Conservation (phyloP, 1,140 invertebrate species). For the Diachasma alloeum region DNA sequence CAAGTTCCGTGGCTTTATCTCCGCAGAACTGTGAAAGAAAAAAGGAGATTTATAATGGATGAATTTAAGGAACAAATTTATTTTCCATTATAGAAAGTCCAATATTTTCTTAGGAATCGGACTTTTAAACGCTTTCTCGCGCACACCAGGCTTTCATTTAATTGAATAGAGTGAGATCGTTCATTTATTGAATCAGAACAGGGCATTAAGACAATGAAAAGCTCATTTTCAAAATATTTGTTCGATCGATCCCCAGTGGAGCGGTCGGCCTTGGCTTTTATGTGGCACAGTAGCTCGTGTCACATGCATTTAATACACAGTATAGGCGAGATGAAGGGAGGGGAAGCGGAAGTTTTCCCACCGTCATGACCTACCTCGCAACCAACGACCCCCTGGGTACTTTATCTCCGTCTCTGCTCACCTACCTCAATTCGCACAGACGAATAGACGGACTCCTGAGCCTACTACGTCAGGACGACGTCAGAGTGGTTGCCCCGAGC, state of each 20-base stretch:
- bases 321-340: background rate
- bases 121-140: too few relatives aligned
- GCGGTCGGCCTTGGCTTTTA: slow-evolving; percentile 28
- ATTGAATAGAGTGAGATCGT: background rate
- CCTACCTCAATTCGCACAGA: background rate
- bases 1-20: background rate
- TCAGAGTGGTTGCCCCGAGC: slow-evolving; percentile 20
- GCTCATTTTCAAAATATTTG: slow-evolving; percentile 29
- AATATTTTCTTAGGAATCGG: too few relatives aligned
- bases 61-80: background rate
- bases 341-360: background rate
- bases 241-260: slow-evolving; percentile 11
- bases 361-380: slow-evolving; percentile 31
- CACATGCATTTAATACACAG: slow-evolving; percentile 32
- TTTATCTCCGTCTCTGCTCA: background rate
- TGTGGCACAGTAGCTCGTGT: slow-evolving; percentile 24
- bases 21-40: background rate
- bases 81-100: background rate
- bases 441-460: slow-evolving; percentile 11
- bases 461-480: slow-evolving; percentile 23
- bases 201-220: background rate
- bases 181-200: background rate
- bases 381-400: slow-evolving; percentile 3
- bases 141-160: background rate
- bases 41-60: background rate